Conservation (phyloP, 2,888 invertebrate species). For the Polietes domitor region DNA sequence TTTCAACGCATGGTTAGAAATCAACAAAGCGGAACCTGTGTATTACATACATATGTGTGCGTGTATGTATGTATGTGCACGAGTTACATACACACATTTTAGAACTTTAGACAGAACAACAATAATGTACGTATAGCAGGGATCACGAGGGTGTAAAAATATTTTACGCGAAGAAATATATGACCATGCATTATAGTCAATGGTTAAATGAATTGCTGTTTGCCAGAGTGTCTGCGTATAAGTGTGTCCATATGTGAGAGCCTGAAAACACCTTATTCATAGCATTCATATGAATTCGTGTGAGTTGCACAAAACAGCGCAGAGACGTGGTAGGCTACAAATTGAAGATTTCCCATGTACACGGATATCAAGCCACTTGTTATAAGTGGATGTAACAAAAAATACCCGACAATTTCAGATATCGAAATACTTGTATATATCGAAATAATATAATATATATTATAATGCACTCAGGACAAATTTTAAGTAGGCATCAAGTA, state of each 20-base stretch:
- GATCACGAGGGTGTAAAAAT: conserved; percentile 41
- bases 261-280: conserved; percentile 30
- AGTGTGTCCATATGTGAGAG: conserved; percentile 18
- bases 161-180: conserved; percentile 33
- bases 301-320: conserved; percentile 17
- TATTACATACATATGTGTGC: conserved; percentile 24
- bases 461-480: no score
- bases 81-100: background rate
- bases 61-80: background rate
- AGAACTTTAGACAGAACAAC: conserved; percentile 7
- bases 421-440: no score
- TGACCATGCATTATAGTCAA: conserved; percentile 58
- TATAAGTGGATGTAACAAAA: no score
- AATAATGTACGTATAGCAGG: conserved; percentile 29
- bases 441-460: no score
- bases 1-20: conserved; percentile 63
- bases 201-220: conserved; percentile 49
- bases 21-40: conserved; percentile 54
- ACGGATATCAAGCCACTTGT: no score
- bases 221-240: conserved; percentile 28
- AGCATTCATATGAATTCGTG: background rate
- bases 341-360: no score
- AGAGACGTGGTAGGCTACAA: conserved; percentile 20
- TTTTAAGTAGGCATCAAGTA: no score
- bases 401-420: no score